phyloP scores from a whole-genome alignment of 2,113 vertebrate species.

The Rhinichthys klamathensis region DNA sequence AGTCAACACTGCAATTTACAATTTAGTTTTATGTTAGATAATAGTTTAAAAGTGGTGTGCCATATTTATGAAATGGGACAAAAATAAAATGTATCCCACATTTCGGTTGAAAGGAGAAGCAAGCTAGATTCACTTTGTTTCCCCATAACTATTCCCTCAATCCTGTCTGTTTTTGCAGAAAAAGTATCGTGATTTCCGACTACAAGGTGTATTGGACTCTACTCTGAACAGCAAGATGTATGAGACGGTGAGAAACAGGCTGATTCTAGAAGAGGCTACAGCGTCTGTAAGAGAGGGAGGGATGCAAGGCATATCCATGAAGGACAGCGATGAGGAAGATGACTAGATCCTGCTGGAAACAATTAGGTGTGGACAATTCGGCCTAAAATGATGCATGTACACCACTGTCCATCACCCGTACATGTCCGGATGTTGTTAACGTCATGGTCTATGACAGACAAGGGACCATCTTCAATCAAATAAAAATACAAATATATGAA shows the following conservation, averaged over 20 bases:
- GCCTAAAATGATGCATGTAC: constrained; percentile 85
- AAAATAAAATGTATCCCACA: neutral
- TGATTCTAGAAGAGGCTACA: constrained; percentile 95
- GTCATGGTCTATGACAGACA: constrained; percentile 78
- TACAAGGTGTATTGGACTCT: constrained; percentile 99
- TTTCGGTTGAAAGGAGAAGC: neutral
- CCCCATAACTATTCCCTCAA: neutral
- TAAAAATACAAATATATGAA: neutral
- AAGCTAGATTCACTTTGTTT: neutral
- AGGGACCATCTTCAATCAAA: constrained; percentile 72
- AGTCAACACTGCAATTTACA: too few species aligned
- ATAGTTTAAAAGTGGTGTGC: neutral
- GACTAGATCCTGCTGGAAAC: constrained; percentile 71
- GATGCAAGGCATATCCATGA: constrained; percentile 98
- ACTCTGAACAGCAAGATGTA: constrained; percentile 99
- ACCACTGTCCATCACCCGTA: constrained; percentile 81
- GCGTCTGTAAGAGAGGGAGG: constrained; percentile 93
- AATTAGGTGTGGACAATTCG: neutral
- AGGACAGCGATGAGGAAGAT: constrained; percentile 97
- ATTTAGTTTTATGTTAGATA: too few species aligned
- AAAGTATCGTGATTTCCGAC: constrained; percentile 98
- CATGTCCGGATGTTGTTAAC: constrained; percentile 80
- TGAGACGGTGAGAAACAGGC: constrained; percentile 93
- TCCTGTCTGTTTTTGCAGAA: constrained; percentile 76
- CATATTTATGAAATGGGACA: neutral